phyloP scores from a whole-genome alignment of 2,888 invertebrate genomes.

The Cordylochernes scorpioides region DNA sequence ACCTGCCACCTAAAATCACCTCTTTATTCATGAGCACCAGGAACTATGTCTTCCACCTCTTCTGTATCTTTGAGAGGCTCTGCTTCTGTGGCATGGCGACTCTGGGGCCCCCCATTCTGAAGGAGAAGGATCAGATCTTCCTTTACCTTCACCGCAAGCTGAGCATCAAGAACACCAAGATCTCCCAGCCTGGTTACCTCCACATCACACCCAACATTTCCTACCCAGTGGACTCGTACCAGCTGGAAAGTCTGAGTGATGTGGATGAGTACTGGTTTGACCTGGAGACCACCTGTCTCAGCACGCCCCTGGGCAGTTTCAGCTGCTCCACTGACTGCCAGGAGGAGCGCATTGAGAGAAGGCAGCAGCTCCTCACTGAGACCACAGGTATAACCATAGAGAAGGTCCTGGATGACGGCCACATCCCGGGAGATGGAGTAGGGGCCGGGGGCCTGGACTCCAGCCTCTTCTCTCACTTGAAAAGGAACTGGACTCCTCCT shows the following conservation, averaged over 20 bases:
- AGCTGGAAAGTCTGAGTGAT: constrained; percentile 28
- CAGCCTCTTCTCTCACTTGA: constrained; percentile 30
- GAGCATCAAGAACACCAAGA: constrained; percentile 35
- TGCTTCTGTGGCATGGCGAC: constrained; percentile 36
- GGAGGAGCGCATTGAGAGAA: too few species aligned
- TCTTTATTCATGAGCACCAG: constrained; percentile 29
- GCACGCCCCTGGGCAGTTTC: constrained; percentile 32
- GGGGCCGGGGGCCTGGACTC: constrained; percentile 48
- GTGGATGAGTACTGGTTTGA: constrained; percentile 31
- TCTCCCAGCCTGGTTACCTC: constrained; percentile 34
- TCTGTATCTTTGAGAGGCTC: constrained; percentile 31
- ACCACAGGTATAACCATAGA: too few species aligned
- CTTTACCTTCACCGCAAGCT: constrained; percentile 37
- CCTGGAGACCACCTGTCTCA: constrained; percentile 36
- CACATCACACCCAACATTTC: constrained; percentile 29
- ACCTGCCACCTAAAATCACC: constrained; percentile 29
- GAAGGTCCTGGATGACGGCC: constrained; percentile 27
- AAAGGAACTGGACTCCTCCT: constrained; percentile 15
- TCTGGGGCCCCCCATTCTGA: constrained; percentile 34
- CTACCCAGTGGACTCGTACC: constrained; percentile 31
- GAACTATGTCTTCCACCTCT: constrained; percentile 32
- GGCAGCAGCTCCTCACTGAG: constrained; percentile 24
- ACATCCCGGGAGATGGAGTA: constrained; percentile 39
- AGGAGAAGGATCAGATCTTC: constrained; percentile 40
- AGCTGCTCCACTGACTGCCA: constrained; percentile 9